Evolutionary conservation across 2,888 invertebrate genomes (phyloP), one percentile per base, ranked within the genome.

Genomic region (Elysia crispata): DNA sequence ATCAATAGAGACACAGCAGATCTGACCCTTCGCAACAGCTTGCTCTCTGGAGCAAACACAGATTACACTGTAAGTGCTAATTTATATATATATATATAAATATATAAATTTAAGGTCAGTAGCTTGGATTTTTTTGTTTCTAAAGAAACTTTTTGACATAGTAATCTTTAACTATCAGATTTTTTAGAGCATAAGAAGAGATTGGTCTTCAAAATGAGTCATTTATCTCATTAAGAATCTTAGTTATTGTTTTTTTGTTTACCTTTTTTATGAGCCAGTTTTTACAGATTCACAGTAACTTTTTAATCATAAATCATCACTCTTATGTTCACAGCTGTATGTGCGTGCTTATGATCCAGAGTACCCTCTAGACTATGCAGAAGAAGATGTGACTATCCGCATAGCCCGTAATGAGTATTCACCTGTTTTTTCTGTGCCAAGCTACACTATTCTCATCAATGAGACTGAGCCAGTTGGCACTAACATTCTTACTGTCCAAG

Each of bases 401-500:
- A 88, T 91, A 6, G 77, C 73, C 13, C 82, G 90, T 18, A 91
- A 91, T 82, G 87, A 85, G 31, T 86, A 87, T 79, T 82, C 83
- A 1, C 91, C 91, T 30, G 80, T 80, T 8, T 90, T 89, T 82
- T 50, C 31, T 3, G 81, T 85, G 11, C 69, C 81, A 50, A 76
- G 81, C 1, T 87, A 88, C 78, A 50, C 57, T 3, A 81, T 80
- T 6, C 84, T 83, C 6, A 86, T 89, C 23, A 79, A 84, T 15
- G 88, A 88, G 73, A 86, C 84, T 6, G 79, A 80, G 3, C 31
- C 72, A 18, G 72, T 84, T 31, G 88, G 87, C 57, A 77, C 78
- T 6, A 64, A 80, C 1, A 81, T 89, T 62, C 73, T 86, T 8
- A 84, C 85, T 80, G 86, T 89, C 8, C 80, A 84, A 15, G 89